Evolutionary conservation across 1,140 invertebrate genomes (phyloP).

Genomic region (Formica exsecta): DNA sequence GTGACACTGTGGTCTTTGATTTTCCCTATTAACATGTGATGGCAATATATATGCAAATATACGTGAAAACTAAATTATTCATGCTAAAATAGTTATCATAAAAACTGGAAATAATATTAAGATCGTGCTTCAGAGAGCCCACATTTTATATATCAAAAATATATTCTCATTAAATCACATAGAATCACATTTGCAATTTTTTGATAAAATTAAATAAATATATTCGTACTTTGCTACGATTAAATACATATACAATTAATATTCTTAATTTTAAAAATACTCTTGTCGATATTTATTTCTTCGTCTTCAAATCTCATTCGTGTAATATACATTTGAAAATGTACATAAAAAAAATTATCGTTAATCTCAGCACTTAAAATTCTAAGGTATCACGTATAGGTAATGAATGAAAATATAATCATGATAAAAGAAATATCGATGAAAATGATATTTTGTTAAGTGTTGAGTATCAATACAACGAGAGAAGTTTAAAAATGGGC

Average conservation of each 20-base stretch:
- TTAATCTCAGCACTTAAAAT: background rate
- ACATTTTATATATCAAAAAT: background rate
- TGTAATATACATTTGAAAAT: background rate
- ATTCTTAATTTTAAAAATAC: too few relatives aligned
- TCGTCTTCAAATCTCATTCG: background rate
- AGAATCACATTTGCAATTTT: background rate
- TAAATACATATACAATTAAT: too few relatives aligned
- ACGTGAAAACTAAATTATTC: background rate
- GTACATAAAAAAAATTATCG: background rate
- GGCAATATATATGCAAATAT: background rate
- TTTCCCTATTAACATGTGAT: background rate
- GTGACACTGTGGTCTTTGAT: background rate
- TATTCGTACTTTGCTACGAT: background rate
- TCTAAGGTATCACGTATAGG: background rate
- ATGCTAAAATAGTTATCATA: background rate
- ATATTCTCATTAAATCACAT: background rate
- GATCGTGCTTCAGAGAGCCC: background rate
- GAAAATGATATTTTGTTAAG: conserved; percentile 14
- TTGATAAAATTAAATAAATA: background rate
- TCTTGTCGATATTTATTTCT: background rate
- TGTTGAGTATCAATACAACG: background rate
- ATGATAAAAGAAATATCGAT: background rate
- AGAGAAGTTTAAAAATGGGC: conserved; percentile 12
- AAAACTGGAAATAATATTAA: background rate
- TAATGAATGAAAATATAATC: conserved; percentile 22